A percentile compares a stretch with the other conserved stretches of the same genome.
Conservation (phyloP, 2,113 vertebrate genomes). For the Oryzias javanicus region DNA sequence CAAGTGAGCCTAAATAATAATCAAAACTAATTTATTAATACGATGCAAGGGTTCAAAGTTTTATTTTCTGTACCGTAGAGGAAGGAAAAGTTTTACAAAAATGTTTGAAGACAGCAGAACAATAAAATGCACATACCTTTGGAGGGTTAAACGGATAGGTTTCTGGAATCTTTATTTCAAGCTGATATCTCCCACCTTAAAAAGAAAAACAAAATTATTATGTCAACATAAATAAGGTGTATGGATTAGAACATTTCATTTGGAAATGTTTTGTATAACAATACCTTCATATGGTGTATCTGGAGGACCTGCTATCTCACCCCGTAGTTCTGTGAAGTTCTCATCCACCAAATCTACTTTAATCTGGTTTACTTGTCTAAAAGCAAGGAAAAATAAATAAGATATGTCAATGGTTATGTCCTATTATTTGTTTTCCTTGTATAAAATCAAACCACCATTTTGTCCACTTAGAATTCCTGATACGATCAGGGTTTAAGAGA, state of each 20-base stretch:
- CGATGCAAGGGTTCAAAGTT: too few species aligned
- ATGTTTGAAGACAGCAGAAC: not conserved
- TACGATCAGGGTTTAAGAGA: not conserved
- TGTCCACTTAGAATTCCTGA: too few species aligned
- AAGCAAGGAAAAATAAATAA: conserved; percentile 66
- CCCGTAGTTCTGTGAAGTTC: conserved; percentile 98
- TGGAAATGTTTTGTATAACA: not conserved
- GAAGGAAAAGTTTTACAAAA: too few species aligned
- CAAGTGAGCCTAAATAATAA: too few species aligned
- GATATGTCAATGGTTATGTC: not conserved
- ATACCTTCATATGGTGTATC: conserved; percentile 99
- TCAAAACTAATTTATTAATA: too few species aligned
- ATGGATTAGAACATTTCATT: not conserved
- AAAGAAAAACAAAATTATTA: conserved; percentile 13
- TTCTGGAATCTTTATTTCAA: conserved; percentile 99
- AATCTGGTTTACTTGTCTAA: conserved; percentile 99
- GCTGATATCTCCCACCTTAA: conserved; percentile 92
- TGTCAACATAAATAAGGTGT: not conserved
- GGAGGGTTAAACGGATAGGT: conserved; percentile 98
- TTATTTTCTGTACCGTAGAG: too few species aligned
- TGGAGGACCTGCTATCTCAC: conserved; percentile 98
- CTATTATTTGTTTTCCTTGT: not conserved
- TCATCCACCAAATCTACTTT: conserved; percentile 99
- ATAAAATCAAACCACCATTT: too few species aligned
- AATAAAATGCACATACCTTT: conserved; percentile 81